Conservation (phyloP, 2,888 invertebrate species). For the Phyto melanocephala region DNA sequence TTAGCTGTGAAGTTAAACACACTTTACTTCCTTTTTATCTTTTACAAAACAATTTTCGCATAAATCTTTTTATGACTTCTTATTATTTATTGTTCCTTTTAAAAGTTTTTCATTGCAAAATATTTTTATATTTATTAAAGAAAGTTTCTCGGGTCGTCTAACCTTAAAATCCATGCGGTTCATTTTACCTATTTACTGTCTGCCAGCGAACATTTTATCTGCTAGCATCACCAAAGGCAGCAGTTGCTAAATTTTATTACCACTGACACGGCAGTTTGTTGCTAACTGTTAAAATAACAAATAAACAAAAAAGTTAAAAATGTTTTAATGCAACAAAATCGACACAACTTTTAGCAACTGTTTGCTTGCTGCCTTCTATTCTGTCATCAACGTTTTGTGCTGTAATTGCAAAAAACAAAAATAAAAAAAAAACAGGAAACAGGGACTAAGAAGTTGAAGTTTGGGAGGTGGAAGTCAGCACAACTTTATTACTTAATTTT, state of each 20-base stretch:
- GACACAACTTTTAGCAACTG: slow-evolving; percentile 5
- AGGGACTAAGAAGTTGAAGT: neutral
- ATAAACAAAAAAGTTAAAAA: slow-evolving; percentile 11
- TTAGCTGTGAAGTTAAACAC: no score
- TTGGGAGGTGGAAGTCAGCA: slow-evolving; percentile 12
- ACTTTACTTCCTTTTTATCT: neutral
- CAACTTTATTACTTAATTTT: slow-evolving; percentile 31
- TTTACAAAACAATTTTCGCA: neutral
- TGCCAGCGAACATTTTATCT: neutral
- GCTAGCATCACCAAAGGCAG: neutral
- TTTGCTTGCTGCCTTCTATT: neutral
- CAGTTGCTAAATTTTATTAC: slow-evolving; percentile 24
- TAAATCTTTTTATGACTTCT: neutral
- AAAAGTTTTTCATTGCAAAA: neutral
- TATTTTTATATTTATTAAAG: neutral
- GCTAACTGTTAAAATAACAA: slow-evolving; percentile 24
- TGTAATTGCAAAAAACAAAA: neutral
- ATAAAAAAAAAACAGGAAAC: no score
- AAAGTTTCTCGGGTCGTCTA: neutral
- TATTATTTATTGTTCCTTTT: neutral
- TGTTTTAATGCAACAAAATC: slow-evolving; percentile 34
- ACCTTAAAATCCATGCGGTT: slow-evolving; percentile 7
- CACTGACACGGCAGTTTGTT: slow-evolving; percentile 2
- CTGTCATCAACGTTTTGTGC: neutral
- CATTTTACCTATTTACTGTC: neutral